Base-by-base conservation (phyloP, 2,888 invertebrate species). In the Linhomoeus sp. region DNA sequence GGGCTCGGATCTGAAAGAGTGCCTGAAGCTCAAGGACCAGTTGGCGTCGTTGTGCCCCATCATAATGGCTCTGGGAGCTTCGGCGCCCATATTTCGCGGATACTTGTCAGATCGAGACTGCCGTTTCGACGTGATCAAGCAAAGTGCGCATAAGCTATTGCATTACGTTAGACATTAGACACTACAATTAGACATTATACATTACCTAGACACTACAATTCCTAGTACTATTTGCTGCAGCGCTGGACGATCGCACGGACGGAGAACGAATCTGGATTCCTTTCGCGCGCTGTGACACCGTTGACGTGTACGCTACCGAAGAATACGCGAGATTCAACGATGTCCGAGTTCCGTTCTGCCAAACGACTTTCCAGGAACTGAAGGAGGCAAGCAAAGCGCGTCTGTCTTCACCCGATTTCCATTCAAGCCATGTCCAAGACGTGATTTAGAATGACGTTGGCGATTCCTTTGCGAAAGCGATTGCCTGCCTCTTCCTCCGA, bases 41-140 rank as follows among this genome's bases (percentile, higher is more conserved):
- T 73, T 92, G 25, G 81, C 88, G 17, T 87, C 90, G 0, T 70
- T 92, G 2, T 90, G 90, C 61, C 92, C 92, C 1, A 85, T 92
- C 50, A 80, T 90, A 82, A 83, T 94, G 68, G 90, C 92, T 3
- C 68, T 94, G 54, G 88, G 87, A 45, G 94, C 92, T 17, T 88
- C 92, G 0, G 82, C 87, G 26, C 94, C 94, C 0, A 72, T 86
- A 49, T 83, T 83, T 69, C 77, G 90, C 48, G 92, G 94, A 17
- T 80, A 79, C 67, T 67, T 94, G 49, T 80, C 87, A 0, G 90
- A 92, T 63, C 80, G 81, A 43, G 94, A 94, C 69, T 88, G 88
- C 61, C 79, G 92, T 49, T 94, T 92, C 92, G 80, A 83, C 66
- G 81, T 90, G 46, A 88, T 94, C 62, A 79, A 88, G 19, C 7